Evolutionary conservation across 2,888 invertebrate species (phyloP).

Genomic region (Pterostichus madidus): DNA sequence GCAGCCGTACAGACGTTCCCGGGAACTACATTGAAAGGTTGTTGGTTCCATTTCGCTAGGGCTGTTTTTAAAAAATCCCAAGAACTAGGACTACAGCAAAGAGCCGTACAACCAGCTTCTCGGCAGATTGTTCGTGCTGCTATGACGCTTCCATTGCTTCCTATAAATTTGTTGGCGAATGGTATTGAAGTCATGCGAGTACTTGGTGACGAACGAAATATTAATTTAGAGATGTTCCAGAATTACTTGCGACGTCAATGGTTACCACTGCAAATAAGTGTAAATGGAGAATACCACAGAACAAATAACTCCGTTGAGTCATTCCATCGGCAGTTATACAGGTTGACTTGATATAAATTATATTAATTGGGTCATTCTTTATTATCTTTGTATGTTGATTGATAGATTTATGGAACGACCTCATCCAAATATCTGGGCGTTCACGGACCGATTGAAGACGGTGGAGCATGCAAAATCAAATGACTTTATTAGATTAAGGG

Average conservation of each 20-base stretch:
- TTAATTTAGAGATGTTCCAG: not conserved
- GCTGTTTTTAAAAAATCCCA: constrained; percentile 14
- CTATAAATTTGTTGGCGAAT: too few species aligned
- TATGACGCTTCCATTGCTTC: constrained; percentile 5
- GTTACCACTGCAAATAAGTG: not conserved
- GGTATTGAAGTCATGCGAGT: not conserved
- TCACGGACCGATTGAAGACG: too few species aligned
- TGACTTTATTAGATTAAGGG: too few species aligned
- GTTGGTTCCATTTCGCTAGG: constrained; percentile 42
- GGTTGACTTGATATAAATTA: too few species aligned
- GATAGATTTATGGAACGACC: too few species aligned
- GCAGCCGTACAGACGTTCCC: not conserved
- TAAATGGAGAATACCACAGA: too few species aligned
- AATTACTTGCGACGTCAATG: not conserved
- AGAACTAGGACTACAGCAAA: not conserved
- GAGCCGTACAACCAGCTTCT: not conserved
- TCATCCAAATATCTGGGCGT: too few species aligned
- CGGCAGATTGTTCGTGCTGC: not conserved
- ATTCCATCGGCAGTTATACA: too few species aligned
- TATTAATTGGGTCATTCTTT: too few species aligned
- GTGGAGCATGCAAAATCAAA: too few species aligned
- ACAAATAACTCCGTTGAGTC: too few species aligned
- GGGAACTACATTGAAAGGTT: not conserved
- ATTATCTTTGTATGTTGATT: too few species aligned
- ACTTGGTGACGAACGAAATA: not conserved